Conservation (phyloP, 1,140 invertebrate species). For the Heliconius eleuchia region DNA sequence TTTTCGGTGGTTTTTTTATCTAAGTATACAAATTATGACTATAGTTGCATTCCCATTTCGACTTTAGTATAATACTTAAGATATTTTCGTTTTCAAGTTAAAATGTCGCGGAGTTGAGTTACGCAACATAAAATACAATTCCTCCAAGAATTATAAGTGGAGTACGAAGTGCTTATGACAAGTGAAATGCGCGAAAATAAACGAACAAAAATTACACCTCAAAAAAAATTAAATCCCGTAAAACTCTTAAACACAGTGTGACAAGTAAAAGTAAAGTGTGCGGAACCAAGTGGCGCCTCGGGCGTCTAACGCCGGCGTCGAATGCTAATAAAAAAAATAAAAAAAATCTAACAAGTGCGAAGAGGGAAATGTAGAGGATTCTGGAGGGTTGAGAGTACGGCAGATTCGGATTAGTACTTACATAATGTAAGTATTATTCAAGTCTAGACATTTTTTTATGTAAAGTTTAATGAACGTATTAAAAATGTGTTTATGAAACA, state of each 20-base stretch:
- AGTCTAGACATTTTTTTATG: not conserved
- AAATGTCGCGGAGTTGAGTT: too few relatives aligned
- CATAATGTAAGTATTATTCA: not conserved
- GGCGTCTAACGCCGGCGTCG: slow-evolving; percentile 58
- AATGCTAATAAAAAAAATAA: slow-evolving; percentile 57
- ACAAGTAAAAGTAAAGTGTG: slow-evolving; percentile 45
- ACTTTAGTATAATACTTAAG: too few relatives aligned
- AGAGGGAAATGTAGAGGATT: slow-evolving; percentile 67
- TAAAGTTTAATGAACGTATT: not conserved
- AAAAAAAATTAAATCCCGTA: not conserved
- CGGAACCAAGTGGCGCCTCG: slow-evolving; percentile 56
- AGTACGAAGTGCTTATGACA: not conserved
- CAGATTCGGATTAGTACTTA: not conserved
- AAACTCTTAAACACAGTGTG: slow-evolving; percentile 31
- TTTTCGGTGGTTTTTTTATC: too few relatives aligned
- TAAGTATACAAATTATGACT: too few relatives aligned
- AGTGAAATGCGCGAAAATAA: not conserved
- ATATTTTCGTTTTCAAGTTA: too few relatives aligned
- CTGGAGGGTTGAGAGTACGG: slow-evolving; percentile 27
- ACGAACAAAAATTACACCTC: not conserved
- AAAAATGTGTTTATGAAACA: too few relatives aligned
- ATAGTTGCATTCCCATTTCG: too few relatives aligned
- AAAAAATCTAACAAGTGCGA: slow-evolving; percentile 56
- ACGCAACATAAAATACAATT: not conserved
- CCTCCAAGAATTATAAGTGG: not conserved